phyloP scores from a whole-genome alignment of 2,888 invertebrate species.

The Amitus sp. region DNA sequence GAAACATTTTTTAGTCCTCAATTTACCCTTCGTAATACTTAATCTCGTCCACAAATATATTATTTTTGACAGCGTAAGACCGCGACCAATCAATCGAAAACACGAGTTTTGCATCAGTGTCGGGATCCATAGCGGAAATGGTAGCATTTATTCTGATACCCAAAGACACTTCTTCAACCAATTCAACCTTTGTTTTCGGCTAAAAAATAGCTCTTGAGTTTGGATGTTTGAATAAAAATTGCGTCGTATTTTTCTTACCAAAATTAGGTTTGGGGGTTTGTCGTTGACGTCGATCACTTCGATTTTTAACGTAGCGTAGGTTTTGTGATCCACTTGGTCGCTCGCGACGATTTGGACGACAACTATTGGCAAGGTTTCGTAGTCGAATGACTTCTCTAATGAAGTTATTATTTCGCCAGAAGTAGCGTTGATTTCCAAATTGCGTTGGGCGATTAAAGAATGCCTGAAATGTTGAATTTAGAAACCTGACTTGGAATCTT shows the following conservation, averaged over 20 bases:
- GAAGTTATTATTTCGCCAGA: slow-evolving; percentile 72
- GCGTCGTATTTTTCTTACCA: slow-evolving; percentile 67
- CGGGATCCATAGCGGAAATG: slow-evolving; percentile 71
- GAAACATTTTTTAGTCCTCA: too few species aligned
- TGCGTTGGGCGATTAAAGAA: slow-evolving; percentile 67
- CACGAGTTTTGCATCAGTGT: slow-evolving; percentile 69
- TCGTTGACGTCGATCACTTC: slow-evolving; percentile 78
- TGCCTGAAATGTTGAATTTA: too few species aligned
- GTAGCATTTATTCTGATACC: slow-evolving; percentile 61
- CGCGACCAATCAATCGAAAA: slow-evolving; percentile 72
- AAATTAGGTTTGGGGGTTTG: slow-evolving; percentile 73
- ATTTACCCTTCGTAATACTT: background rate
- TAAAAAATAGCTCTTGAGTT: slow-evolving; percentile 42
- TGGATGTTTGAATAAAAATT: background rate
- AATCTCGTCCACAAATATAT: slow-evolving; percentile 29
- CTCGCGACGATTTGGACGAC: slow-evolving; percentile 65
- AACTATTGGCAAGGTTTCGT: slow-evolving; percentile 70
- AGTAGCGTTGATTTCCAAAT: slow-evolving; percentile 67
- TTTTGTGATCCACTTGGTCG: slow-evolving; percentile 64
- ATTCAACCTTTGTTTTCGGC: slow-evolving; percentile 67
- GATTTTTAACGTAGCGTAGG: slow-evolving; percentile 70
- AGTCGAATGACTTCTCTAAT: slow-evolving; percentile 70
- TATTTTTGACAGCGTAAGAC: slow-evolving; percentile 63
- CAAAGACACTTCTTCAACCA: slow-evolving; percentile 69
- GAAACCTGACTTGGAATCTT: too few species aligned